Evolutionary conservation across 1,140 invertebrate species (phyloP).

Genomic region (Hormaphis cornu): DNA sequence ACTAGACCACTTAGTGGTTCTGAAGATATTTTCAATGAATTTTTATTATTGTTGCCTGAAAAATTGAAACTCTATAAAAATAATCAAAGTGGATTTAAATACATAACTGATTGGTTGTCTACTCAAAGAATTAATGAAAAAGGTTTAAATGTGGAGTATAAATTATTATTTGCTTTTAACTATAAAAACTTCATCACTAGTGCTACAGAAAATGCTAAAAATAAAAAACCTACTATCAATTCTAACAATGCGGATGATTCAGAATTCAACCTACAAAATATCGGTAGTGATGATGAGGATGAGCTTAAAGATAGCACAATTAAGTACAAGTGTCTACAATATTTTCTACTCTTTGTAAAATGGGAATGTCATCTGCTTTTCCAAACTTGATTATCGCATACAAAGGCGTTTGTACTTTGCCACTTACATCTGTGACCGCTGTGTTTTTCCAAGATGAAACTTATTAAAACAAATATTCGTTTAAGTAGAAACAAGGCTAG

Average conservation of each 20-base stretch:
- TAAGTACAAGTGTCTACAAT: neutral
- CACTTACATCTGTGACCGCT: neutral
- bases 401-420: neutral
- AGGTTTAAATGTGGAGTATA: neutral
- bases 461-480: neutral
- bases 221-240: neutral
- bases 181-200: neutral
- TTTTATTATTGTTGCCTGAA: neutral
- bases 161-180: neutral
- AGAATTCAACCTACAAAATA: neutral
- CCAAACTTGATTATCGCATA: neutral
- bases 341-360: neutral
- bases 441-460: neutral
- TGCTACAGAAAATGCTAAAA: neutral
- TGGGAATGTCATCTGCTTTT: neutral
- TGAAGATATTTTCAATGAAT: neutral
- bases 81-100: neutral
- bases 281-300: neutral
- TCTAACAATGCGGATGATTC: neutral
- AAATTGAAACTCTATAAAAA: neutral
- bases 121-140: neutral
- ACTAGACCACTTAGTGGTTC: neutral
- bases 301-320: no score
- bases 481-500: neutral
- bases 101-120: neutral